Conservation (phyloP, 2,113 vertebrate species). For the Hucho hucho region DNA sequence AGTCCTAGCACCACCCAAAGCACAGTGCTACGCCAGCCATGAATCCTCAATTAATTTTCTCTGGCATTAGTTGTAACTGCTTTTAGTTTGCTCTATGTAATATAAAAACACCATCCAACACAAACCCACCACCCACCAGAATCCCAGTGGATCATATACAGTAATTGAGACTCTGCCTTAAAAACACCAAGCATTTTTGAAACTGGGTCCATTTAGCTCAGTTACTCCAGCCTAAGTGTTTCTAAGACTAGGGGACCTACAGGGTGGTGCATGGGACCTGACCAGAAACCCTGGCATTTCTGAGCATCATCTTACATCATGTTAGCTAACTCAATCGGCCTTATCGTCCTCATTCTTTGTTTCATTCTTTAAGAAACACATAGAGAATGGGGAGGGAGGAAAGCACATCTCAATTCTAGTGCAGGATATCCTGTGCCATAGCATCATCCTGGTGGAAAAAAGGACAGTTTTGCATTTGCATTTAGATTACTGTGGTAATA, state of each 20-base stretch:
- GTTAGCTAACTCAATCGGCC: constrained; percentile 59
- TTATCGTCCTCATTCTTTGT: constrained; percentile 36
- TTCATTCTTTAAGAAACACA: constrained; percentile 38
- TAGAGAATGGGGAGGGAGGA: constrained; percentile 23
- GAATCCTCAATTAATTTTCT: constrained; percentile 8
- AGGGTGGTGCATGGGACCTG: neutral
- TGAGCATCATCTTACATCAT: constrained; percentile 34
- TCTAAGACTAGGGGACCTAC: neutral
- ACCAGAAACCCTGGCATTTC: constrained; percentile 8
- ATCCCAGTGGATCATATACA: constrained; percentile 13
- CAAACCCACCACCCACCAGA: neutral
- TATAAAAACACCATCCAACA: neutral
- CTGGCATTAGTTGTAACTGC: neutral
- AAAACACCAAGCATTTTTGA: constrained; percentile 16
- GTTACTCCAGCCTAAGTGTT: neutral
- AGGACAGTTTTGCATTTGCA: constrained; percentile 76
- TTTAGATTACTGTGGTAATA: constrained; percentile 81
- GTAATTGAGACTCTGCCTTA: constrained; percentile 13
- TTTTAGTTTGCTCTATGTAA: neutral
- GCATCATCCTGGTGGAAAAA: constrained; percentile 60
- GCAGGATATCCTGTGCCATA: constrained; percentile 59
- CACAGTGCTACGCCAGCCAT: neutral
- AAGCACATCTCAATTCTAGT: constrained; percentile 58
- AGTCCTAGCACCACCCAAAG: too few relatives aligned
- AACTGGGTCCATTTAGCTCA: neutral